Evolutionary conservation across 2,113 vertebrate genomes (phyloP).

Genomic region (Xiphophorus couchianus): DNA sequence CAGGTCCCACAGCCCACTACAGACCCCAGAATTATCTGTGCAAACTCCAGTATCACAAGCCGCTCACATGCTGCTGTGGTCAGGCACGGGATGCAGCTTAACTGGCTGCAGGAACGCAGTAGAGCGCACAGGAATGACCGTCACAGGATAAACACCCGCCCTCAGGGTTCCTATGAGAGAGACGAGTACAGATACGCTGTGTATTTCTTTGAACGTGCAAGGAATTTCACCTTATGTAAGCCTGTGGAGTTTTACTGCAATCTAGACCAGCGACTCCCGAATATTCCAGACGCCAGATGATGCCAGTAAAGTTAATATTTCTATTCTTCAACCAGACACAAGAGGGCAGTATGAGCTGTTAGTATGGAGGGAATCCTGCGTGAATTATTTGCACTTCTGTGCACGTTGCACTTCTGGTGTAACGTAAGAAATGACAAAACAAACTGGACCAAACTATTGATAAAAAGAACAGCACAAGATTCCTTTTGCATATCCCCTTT

Average conservation of each 20-base stretch:
- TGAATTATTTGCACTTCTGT: background rate
- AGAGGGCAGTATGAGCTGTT: conserved; percentile 53
- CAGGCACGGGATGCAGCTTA: conserved; percentile 77
- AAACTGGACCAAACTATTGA: background rate
- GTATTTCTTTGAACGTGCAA: conserved; percentile 13
- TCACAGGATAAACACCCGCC: conserved; percentile 72
- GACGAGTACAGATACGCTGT: background rate
- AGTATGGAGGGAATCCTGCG: background rate
- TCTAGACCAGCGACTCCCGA: background rate
- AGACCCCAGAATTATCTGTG: conserved; percentile 35
- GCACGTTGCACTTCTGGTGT: background rate
- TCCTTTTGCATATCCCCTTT: background rate
- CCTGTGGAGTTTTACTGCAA: background rate
- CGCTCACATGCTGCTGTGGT: conserved; percentile 74
- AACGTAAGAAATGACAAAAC: too few relatives aligned
- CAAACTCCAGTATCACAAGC: conserved; percentile 57
- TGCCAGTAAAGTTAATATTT: background rate
- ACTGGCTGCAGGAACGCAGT: conserved; percentile 53
- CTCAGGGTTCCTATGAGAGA: conserved; percentile 39
- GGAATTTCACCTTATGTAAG: conserved; percentile 16
- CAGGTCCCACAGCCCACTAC: conserved; percentile 12
- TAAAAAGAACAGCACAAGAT: conserved; percentile 5
- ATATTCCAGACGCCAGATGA: conserved; percentile 25
- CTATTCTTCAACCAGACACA: conserved; percentile 15
- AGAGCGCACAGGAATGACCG: conserved; percentile 66